Percentiles rank a stretch among this genome's conserved stretches.
phyloP scores from a whole-genome alignment of 2,113 vertebrate species.

The Phalacrocorax brasilianus region DNA sequence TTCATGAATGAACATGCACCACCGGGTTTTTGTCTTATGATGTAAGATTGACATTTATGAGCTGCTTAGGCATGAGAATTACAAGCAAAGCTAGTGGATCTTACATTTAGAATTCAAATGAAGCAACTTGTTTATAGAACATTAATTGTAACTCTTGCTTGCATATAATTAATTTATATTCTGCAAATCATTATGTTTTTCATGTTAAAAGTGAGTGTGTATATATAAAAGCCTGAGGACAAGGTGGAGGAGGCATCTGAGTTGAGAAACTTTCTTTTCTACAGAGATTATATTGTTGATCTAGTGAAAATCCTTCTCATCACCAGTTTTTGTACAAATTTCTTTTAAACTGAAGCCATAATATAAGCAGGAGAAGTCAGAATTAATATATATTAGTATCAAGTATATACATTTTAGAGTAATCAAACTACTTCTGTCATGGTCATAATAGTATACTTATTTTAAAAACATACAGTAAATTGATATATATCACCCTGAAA shows the following conservation, averaged over 20 bases:
- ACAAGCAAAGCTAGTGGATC: neutral
- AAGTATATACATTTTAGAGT: neutral
- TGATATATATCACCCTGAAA: neutral
- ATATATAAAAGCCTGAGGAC: neutral
- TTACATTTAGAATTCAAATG: neutral
- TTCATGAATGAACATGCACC: neutral
- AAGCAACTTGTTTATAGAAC: neutral
- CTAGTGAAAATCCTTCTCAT: neutral
- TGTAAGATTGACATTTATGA: neutral
- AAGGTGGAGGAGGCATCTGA: neutral
- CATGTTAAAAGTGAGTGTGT: neutral
- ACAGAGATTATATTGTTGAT: neutral
- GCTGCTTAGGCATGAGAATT: neutral
- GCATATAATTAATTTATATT: neutral
- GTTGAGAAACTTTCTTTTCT: neutral
- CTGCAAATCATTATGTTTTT: neutral
- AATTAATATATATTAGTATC: neutral
- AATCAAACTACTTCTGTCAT: neutral
- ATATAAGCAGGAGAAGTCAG: neutral
- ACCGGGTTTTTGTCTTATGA: neutral
- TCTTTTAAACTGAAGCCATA: neutral
- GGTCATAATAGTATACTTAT: neutral
- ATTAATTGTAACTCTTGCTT: neutral
- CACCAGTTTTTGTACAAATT: neutral
- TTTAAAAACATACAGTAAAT: neutral